Evolutionary conservation across 2,888 invertebrate genomes (phyloP), one percentile per base, ranked within the genome.

Genomic region (Synanthedon tipuliformis): DNA sequence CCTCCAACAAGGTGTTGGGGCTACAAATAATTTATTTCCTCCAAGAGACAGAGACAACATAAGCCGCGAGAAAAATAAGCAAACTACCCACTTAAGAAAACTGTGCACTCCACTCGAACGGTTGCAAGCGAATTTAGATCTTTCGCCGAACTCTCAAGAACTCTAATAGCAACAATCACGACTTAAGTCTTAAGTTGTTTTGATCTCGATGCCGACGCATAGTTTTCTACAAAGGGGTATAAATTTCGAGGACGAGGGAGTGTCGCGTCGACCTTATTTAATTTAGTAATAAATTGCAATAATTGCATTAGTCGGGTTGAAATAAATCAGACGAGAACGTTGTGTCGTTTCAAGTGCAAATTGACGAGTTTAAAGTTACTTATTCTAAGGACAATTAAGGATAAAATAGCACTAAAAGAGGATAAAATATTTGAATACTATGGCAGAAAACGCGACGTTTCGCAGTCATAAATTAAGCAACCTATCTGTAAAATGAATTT

Each of bases 241-340:
- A 82, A 79, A 82, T 84, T 80, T 75, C 63, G 61, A 57, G 61
- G 56, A 55, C 57, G 61, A 52, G 72, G 75, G 75, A 72, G 67
- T 67, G 74, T 68, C 71, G 75, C 71, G 75, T 74, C 78, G 75
- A 73, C 77, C 75, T 81, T 81, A 84, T 84, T 82, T 85, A 85
- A 86, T 83, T 84, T 86, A 75, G 78, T 80, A 80, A 82, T 86
- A 85, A 86, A 86, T 86, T 83, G 83, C 78, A 80, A 82, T 86
- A 82, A 85, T 85, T 86, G 78, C 85, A 81, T 85, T 82, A 82
- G 75, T 66, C 66, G 69, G 66, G 71, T 63, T 67, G 63, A 65
- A 72, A 80, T 83, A 81, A 83, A 83, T 83, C 81, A 78, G 75
- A 62, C 62, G 64, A 59, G 56, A 54, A 53, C 59, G 51, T 50